phyloP scores from a whole-genome alignment of 2,113 vertebrate genomes.

The Capreolus pygargus region DNA sequence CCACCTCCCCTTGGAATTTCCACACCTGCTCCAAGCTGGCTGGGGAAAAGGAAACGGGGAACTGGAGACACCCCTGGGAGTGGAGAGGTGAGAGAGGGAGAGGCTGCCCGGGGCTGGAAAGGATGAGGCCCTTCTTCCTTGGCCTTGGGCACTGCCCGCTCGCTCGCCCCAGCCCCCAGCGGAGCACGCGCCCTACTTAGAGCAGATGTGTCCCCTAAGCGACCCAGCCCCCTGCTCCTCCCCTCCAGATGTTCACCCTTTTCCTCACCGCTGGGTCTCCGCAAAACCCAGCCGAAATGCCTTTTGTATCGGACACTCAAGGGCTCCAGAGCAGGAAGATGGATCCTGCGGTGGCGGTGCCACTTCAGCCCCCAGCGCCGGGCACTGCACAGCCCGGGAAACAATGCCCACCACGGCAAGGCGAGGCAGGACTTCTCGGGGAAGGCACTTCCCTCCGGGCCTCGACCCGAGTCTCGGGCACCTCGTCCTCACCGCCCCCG shows the following conservation, averaged over 20 bases:
- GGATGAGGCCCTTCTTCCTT: background rate
- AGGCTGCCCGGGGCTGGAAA: conserved; percentile 6
- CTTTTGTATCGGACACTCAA: conserved; percentile 44
- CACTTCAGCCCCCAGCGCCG: conserved; percentile 45
- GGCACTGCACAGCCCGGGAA: background rate
- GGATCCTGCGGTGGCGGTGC: conserved; percentile 12
- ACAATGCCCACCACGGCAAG: conserved; percentile 67
- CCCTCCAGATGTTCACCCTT: conserved; percentile 70
- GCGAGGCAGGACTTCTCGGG: conserved; percentile 43
- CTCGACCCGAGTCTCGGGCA: background rate
- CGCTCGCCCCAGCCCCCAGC: conserved; percentile 27
- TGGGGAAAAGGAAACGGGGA: conserved; percentile 16
- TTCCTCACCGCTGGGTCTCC: conserved; percentile 20
- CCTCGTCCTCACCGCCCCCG: background rate
- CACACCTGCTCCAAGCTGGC: conserved; percentile 66
- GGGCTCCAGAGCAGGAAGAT: background rate
- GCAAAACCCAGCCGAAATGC: conserved; percentile 11
- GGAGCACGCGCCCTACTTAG: conserved; percentile 67
- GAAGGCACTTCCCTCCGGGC: conserved; percentile 33
- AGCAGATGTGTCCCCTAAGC: conserved; percentile 65
- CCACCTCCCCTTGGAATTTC: conserved; percentile 67
- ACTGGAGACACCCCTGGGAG: conserved; percentile 57
- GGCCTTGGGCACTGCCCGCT: conserved; percentile 20
- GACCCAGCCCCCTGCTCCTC: conserved; percentile 67
- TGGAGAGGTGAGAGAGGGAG: background rate